Conservation (phyloP, 2,113 vertebrate genomes). For the Gracilinanus agilis region DNA sequence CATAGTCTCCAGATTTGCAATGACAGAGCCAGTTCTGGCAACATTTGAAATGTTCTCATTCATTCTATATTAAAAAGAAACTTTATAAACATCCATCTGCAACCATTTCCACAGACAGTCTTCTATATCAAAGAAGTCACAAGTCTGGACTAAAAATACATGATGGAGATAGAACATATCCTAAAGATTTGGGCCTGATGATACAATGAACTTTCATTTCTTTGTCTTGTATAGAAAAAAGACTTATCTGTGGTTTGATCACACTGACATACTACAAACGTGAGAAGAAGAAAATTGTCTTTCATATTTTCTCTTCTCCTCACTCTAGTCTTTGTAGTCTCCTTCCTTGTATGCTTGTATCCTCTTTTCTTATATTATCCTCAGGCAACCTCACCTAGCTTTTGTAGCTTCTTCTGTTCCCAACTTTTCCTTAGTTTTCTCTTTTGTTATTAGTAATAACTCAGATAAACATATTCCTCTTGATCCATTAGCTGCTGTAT, state of each 20-base stretch:
- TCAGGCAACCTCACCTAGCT: not conserved
- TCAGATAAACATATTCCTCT: not conserved
- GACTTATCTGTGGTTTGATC: not conserved
- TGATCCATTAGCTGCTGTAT: not conserved
- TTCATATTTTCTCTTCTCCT: not conserved
- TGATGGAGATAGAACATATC: not conserved
- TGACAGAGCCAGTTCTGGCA: not conserved
- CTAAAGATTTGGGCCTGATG: not conserved
- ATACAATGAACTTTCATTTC: not conserved
- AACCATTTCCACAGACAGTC: not conserved
- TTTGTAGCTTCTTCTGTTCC: not conserved
- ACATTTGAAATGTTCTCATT: not conserved
- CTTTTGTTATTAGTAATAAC: not conserved
- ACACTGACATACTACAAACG: not conserved
- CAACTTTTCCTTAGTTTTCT: not conserved
- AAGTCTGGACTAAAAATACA: not conserved
- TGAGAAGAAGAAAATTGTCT: not conserved
- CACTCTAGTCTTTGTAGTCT: not conserved
- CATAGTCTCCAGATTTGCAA: not conserved
- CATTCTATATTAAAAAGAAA: not conserved
- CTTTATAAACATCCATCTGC: not conserved
- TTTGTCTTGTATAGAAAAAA: not conserved
- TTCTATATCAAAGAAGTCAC: not conserved
- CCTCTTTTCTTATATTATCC: not conserved
- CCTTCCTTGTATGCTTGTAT: not conserved